Evolutionary conservation across 1,140 invertebrate genomes (phyloP), one percentile per base, ranked within the genome.

Genomic region (Metaphire vulgaris): DNA sequence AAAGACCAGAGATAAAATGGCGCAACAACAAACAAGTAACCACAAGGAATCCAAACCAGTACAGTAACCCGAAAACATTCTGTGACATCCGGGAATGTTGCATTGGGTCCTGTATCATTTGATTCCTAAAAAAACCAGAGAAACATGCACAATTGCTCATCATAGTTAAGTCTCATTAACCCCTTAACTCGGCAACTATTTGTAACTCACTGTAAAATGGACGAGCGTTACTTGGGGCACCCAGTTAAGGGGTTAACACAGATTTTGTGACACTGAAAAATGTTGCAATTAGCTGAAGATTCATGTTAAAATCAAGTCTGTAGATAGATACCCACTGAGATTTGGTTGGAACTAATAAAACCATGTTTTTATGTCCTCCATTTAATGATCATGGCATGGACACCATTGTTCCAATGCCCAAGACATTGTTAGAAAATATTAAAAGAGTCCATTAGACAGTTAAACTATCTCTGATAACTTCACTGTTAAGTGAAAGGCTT

Each of bases 21-120:
- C 2, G 78, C 69, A 1, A 81, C n/a, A 14, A 83, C 41, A 30
- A 80, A 33, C 30, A 85, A 77, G 70, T 80, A 83, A 30, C 41
- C 83, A 85, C 93, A 95, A 2, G 96, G 95, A 66, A 90, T 84
- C 93, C 94, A 96, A 69, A 94, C 87, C 41, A 98, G 83, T 0
- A 92, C 90, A 1, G 94, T 96, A 65, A 81, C 81, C 74, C 83
- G 81, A 73, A 85, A 85, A 77, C 83, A 85, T 70, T 76, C 73
- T 64, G 83, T 83, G 64, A 85, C 80, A 72, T 85, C 82, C 56
- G 83, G 83, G 69, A 81, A 75, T 29, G 78, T 75, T 70, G 82
- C 82, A 72, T 85, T 80, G 80, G 41, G 21, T 6, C 41, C 21
- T 6, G 41, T 56, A 12, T 56, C 41, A 21, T 56, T 56, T 21